Base-by-base conservation (phyloP, 2,797 vertebrate species). In the Arnoldichthys spilopterus region DNA sequence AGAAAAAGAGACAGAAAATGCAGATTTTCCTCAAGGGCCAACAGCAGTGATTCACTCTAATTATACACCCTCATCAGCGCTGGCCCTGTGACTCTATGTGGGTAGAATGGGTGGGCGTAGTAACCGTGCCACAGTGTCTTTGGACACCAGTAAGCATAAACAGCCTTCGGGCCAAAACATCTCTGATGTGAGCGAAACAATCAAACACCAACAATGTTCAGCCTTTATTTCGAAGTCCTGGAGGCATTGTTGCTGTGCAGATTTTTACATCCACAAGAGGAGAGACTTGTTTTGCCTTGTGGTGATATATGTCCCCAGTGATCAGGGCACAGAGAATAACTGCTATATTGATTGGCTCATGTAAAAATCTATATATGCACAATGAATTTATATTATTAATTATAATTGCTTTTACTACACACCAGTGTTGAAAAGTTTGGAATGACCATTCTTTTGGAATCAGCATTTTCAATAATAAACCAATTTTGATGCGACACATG, bases 121-220 rank as follows among this genome's bases (percentile, higher is more conserved):
- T 77, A 68, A 75, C 61, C 37, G n/a, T 70, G 58, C 75, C 67
- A 28, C 43, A 20, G 28, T 47, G 71, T 54, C 79, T 78, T 77
- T 76, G n/a, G 74, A 80, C 66, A 80, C 61, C 73, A 78, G 84
- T 82, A 79, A 82, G 82, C 34, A 24, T 37, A 45, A 72, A 83
- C 63, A 79, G 40, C 37, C 73, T 34, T 34, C 7, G 34, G 82
- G 76, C 73, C 66, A 77, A 82, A 83, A 74, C 61, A 69, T 80
- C 43, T 79, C 24, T 64, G 75, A 75, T 75, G 64, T 63, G 47
- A 63, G 70, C 24, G 68, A 78, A 34, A 74, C 24, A 74, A 76
- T 84, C 56, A 56, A 76, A 61, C 74, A 51, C 49, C 64, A 72
- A 71, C 58, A 56, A 0, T 63, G 53, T 49, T 75, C 56, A 28